phyloP scores from a whole-genome alignment of 2,113 vertebrate genomes.

The Silurus meridionalis region DNA sequence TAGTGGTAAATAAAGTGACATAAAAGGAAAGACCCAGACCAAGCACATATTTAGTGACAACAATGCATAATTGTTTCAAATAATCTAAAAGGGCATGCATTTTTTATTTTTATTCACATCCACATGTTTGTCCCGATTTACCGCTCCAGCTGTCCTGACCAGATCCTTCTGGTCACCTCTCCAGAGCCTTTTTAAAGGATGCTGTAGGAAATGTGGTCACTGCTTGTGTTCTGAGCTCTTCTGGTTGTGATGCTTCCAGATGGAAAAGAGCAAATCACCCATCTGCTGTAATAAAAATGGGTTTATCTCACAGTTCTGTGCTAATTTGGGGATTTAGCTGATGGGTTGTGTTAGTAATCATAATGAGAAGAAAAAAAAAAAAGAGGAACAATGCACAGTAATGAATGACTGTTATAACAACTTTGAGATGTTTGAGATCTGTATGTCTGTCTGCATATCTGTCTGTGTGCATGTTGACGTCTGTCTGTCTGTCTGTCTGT shows the following conservation, averaged over 20 bases:
- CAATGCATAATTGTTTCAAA: too few species aligned
- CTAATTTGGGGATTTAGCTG: conserved; percentile 4
- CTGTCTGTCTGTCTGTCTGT: too few species aligned
- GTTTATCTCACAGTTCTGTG: neutral
- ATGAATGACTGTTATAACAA: neutral
- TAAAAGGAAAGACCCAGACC: neutral
- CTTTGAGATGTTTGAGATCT: too few species aligned
- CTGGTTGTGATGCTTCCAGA: neutral
- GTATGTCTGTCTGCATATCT: too few species aligned
- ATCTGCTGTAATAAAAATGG: neutral
- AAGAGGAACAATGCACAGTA: too few species aligned
- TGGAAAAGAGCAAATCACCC: conserved; percentile 26
- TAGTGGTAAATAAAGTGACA: too few species aligned
- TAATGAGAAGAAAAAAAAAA: neutral
- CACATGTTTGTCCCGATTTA: neutral
- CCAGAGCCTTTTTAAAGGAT: neutral
- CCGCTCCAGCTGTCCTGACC: neutral
- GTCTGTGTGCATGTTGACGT: too few species aligned
- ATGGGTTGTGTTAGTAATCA: neutral
- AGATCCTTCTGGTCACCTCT: neutral
- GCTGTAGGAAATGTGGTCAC: neutral
- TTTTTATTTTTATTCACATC: neutral
- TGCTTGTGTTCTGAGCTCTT: conserved; percentile 11
- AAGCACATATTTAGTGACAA: neutral
- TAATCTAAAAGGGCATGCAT: neutral